Conservation (phyloP, 30 jellyfish, hydroid and myxozoan genomes). For the Haliclystus octoradiatus region DNA sequence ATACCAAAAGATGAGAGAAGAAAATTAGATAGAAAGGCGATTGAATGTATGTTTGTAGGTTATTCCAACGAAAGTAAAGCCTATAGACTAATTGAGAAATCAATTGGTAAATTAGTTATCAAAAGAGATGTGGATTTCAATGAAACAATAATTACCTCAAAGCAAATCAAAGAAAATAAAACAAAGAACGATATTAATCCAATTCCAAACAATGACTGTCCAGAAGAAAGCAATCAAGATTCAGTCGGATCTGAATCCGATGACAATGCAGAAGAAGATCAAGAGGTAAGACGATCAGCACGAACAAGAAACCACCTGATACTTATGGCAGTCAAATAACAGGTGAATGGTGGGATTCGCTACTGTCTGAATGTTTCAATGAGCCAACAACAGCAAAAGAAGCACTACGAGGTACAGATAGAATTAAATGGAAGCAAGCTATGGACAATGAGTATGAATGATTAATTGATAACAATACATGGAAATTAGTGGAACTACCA, state of each 20-base stretch:
- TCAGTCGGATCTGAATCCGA: no score
- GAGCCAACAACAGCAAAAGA: neutral
- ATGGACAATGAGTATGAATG: neutral
- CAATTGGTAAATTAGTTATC: neutral
- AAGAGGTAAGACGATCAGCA: no score
- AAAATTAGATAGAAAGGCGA: conserved; percentile 28
- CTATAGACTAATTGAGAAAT: conserved; percentile 10
- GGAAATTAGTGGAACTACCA: conserved; percentile 14
- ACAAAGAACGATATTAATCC: neutral
- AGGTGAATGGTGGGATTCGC: conserved; percentile 9
- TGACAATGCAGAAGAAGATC: no score
- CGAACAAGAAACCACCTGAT: no score
- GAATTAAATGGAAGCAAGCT: neutral
- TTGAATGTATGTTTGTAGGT: conserved; percentile 8
- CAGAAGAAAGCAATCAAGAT: neutral
- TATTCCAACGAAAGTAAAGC: conserved; percentile 17
- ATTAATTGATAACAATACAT: neutral
- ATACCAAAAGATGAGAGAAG: conserved; percentile 23
- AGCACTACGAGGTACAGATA: neutral
- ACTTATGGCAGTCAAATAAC: no score
- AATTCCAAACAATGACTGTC: neutral
- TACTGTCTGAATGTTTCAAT: neutral
- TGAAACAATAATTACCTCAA: no score
- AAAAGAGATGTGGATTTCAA: conserved; percentile 17
- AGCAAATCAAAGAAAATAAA: neutral